A percentile compares a stretch with the other conserved stretches of the same genome.
These are phyloP conservation scores for Chymomyza amoena DNA, from an alignment of 2,888 invertebrate species.

Conservation along the genomic window DNA sequence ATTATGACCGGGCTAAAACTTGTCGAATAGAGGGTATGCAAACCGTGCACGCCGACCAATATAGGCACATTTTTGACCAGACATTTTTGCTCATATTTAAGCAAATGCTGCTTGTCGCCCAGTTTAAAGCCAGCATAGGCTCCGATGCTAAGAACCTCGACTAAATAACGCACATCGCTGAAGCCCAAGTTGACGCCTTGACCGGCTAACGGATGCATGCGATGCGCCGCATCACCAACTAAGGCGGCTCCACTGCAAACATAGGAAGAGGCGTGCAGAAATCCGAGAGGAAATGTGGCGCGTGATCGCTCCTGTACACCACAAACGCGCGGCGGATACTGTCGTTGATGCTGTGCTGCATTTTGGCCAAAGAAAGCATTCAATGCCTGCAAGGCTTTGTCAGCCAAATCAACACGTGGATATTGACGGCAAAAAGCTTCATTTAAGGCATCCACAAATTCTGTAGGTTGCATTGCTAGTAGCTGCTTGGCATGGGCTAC, in stretches of 20 bases:
- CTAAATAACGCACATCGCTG: constrained; percentile 91
- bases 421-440: constrained; percentile 83
- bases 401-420: constrained; percentile 70
- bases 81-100: constrained; percentile 90
- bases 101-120: constrained; percentile 85
- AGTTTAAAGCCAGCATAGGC: constrained; percentile 86
- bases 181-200: constrained; percentile 99
- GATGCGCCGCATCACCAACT: constrained; percentile 93
- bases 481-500: constrained; percentile 87
- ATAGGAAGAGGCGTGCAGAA: constrained; percentile 93
- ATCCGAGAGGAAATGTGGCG: constrained; percentile 94
- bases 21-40: constrained; percentile 90
- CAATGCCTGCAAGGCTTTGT: constrained; percentile 79
- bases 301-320: constrained; percentile 79
- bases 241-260: constrained; percentile 89
- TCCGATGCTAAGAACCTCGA: constrained; percentile 84
- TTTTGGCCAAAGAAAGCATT: constrained; percentile 76
- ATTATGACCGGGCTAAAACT: constrained; percentile 87
- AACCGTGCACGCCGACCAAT: constrained; percentile 90
- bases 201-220: constrained; percentile 97
- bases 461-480: constrained; percentile 84
- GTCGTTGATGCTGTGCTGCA: constrained; percentile 73
- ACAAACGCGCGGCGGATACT: constrained; percentile 75
- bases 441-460: constrained; percentile 93
- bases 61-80: constrained; percentile 94